Evolutionary conservation across 2,888 invertebrate genomes (phyloP).

Genomic region (Drosophila histrio): DNA sequence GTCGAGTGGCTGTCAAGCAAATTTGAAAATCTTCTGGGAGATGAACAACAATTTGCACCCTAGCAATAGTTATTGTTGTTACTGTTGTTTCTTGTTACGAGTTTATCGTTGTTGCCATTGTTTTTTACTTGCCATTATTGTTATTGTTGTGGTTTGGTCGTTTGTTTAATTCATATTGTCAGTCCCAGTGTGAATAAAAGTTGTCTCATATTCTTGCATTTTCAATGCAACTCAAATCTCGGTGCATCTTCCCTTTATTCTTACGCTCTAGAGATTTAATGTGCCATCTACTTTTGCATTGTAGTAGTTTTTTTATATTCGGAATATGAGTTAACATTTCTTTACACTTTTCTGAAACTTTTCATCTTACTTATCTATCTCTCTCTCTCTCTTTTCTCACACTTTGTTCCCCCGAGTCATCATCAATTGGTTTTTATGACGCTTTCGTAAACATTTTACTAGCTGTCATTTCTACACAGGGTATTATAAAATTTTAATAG

Average conservation of each 20-base stretch:
- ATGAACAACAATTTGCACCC: constrained; percentile 32
- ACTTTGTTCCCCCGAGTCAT: too few species aligned
- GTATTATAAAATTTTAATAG: too few species aligned
- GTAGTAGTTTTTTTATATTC: not conserved
- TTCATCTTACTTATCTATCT: not conserved
- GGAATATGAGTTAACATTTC: too few species aligned
- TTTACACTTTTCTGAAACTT: not conserved
- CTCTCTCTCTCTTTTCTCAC: too few species aligned
- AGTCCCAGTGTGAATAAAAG: not conserved
- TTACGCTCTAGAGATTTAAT: too few species aligned
- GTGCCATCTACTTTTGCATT: not conserved
- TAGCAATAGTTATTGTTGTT: constrained; percentile 16
- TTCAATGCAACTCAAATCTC: not conserved
- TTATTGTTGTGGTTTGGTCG: not conserved
- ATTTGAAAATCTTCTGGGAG: constrained; percentile 29
- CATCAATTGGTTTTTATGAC: too few species aligned
- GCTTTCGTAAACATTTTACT: not conserved
- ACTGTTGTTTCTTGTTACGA: too few species aligned
- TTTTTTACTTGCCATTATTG: not conserved
- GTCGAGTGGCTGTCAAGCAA: constrained; percentile 46
- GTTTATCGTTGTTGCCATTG: not conserved
- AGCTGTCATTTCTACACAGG: too few species aligned
- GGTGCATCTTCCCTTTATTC: not conserved
- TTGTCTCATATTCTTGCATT: not conserved
- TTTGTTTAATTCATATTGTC: not conserved